These are phyloP conservation scores for Bombylius major DNA, from an alignment of 2,888 invertebrate species.

Conservation along the genomic window DNA sequence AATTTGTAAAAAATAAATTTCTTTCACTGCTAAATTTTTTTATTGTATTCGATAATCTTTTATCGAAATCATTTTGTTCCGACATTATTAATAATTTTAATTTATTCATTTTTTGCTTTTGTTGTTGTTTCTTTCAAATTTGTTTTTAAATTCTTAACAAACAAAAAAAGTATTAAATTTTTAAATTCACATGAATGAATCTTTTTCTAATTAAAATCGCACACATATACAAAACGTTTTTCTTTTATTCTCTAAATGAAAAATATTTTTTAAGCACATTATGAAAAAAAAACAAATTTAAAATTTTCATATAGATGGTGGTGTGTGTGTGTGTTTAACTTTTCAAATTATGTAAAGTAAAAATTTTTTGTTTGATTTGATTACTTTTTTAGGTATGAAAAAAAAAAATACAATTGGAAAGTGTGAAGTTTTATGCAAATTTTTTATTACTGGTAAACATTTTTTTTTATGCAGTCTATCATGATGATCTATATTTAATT, in stretches of 20 bases:
- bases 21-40: constrained; percentile 15
- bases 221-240: too few relatives aligned
- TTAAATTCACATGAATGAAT: neutral
- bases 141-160: neutral
- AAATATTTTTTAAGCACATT: too few relatives aligned
- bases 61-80: constrained; percentile 15
- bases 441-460: neutral
- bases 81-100: constrained; percentile 12
- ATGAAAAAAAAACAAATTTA: too few relatives aligned
- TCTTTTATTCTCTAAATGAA: too few relatives aligned
- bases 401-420: neutral
- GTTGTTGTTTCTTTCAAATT: neutral
- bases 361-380: too few relatives aligned
- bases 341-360: too few relatives aligned
- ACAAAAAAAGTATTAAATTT: neutral
- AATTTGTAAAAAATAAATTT: constrained; percentile 13
- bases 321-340: too few relatives aligned
- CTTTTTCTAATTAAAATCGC: too few relatives aligned
- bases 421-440: constrained; percentile 7
- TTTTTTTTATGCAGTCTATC: too few relatives aligned
- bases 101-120: constrained; percentile 9
- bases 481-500: too few relatives aligned
- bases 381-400: too few relatives aligned
- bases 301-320: too few relatives aligned
- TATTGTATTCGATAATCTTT: constrained; percentile 12